These are phyloP conservation scores for Chymomyza amoena DNA, from an alignment of 2,888 invertebrate genomes.

Conservation along the genomic window DNA sequence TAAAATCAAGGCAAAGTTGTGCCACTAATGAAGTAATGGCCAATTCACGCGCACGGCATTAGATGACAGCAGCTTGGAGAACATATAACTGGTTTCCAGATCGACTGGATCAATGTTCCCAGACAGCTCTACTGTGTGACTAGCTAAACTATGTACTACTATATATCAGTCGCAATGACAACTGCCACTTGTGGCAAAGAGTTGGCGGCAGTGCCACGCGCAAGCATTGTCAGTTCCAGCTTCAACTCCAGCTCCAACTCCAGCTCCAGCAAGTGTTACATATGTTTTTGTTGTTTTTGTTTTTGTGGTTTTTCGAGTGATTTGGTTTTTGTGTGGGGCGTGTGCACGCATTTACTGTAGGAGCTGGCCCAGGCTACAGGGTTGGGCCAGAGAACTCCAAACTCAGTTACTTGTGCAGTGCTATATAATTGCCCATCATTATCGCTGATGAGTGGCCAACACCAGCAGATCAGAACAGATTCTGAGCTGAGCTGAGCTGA, in stretches of 20 bases:
- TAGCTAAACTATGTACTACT: background rate
- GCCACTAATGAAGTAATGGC: slow-evolving; percentile 58
- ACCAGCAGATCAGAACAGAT: slow-evolving; percentile 19
- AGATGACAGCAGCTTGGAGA: slow-evolving; percentile 36
- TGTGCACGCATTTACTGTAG: slow-evolving; percentile 20
- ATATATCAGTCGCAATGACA: background rate
- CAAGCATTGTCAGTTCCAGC: background rate
- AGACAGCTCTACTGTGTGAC: background rate
- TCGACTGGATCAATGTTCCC: background rate
- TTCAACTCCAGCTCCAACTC: background rate
- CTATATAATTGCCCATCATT: slow-evolving; percentile 69
- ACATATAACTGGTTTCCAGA: background rate
- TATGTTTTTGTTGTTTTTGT: background rate
- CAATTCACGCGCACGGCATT: slow-evolving; percentile 38
- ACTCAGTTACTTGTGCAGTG: background rate
- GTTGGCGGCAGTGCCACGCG: slow-evolving; percentile 5
- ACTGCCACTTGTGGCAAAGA: background rate
- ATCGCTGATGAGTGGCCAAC: slow-evolving; percentile 70
- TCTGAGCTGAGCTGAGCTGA: slow-evolving; percentile 8
- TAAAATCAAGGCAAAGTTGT: slow-evolving; percentile 46
- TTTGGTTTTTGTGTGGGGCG: slow-evolving; percentile 39
- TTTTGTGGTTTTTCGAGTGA: background rate
- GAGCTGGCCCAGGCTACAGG: background rate
- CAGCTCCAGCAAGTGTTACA: slow-evolving; percentile 1
- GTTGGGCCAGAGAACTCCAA: no score